A percentile compares a stretch with the other conserved stretches of the same genome.
Evolutionary conservation across 2,113 vertebrate genomes (phyloP).

Genomic region (Eolophus roseicapilla): DNA sequence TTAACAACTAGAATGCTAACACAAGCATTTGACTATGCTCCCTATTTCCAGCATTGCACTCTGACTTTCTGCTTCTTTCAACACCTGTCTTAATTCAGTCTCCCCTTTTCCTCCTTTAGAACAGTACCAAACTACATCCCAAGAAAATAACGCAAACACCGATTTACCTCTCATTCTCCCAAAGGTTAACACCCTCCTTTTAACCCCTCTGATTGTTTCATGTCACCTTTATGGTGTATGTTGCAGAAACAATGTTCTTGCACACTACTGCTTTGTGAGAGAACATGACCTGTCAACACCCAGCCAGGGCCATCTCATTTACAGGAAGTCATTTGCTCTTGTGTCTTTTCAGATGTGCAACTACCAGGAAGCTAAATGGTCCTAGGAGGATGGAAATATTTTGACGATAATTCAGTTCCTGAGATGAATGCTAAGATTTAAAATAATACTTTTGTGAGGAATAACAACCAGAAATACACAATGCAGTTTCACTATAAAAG

Average conservation of each 20-base stretch:
- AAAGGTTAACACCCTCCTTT: neutral
- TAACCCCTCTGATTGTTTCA: neutral
- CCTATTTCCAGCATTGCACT: neutral
- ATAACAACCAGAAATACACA: neutral
- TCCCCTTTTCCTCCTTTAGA: neutral
- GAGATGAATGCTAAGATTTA: neutral
- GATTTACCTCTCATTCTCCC: neutral
- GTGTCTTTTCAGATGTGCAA: neutral
- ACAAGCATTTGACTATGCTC: neutral
- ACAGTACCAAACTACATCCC: neutral
- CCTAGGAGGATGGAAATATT: neutral
- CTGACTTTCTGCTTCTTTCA: neutral
- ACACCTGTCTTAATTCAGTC: neutral
- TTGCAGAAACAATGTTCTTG: neutral
- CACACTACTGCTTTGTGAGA: neutral
- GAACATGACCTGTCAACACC: neutral
- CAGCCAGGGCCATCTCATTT: neutral
- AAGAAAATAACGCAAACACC: neutral
- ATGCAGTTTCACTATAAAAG: neutral
- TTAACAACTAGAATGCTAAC: neutral
- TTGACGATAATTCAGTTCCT: neutral
- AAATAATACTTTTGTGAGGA: neutral
- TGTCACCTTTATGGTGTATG: neutral
- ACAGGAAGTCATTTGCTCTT: neutral
- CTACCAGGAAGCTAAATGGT: neutral